Evolutionary conservation across 2,113 vertebrate species (phyloP).

Genomic region (Parus major): DNA sequence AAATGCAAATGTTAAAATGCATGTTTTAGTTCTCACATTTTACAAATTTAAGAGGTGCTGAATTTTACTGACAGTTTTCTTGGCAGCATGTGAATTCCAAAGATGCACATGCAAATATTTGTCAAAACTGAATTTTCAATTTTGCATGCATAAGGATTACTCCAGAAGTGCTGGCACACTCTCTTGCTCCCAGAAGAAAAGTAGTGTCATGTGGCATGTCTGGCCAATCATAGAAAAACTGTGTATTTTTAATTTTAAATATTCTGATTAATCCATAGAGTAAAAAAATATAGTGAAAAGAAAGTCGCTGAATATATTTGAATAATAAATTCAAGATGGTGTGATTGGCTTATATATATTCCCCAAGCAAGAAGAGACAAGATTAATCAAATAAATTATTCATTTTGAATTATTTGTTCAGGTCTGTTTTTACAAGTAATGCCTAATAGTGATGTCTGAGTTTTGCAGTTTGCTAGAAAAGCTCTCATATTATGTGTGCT

Average conservation of each 20-base stretch:
- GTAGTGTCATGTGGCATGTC: not conserved
- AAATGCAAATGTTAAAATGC: conserved; percentile 53
- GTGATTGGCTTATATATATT: conserved; percentile 50
- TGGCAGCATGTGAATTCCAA: conserved; percentile 54
- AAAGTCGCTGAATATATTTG: conserved; percentile 55
- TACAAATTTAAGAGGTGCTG: conserved; percentile 54
- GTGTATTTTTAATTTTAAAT: conserved; percentile 44
- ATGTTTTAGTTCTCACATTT: conserved; percentile 66
- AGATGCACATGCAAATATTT: conserved; percentile 66
- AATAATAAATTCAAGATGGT: conserved; percentile 55
- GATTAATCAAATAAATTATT: conserved; percentile 67
- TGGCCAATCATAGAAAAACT: conserved; percentile 18
- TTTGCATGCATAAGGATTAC: conserved; percentile 40
- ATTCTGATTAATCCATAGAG: conserved; percentile 49
- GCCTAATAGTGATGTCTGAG: not conserved
- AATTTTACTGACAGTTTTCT: conserved; percentile 61
- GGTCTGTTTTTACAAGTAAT: conserved; percentile 5
- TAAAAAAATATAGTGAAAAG: conserved; percentile 39
- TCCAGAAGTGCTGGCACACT: conserved; percentile 36
- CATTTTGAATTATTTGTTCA: conserved; percentile 57
- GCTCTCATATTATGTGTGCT: not conserved
- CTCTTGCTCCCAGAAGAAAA: not conserved
- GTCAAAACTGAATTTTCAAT: conserved; percentile 62
- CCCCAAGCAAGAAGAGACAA: conserved; percentile 17
- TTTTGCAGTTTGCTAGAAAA: not conserved